phyloP scores from a whole-genome alignment of 2,888 invertebrate species.

The Stenoptilia bipunctidactyla region DNA sequence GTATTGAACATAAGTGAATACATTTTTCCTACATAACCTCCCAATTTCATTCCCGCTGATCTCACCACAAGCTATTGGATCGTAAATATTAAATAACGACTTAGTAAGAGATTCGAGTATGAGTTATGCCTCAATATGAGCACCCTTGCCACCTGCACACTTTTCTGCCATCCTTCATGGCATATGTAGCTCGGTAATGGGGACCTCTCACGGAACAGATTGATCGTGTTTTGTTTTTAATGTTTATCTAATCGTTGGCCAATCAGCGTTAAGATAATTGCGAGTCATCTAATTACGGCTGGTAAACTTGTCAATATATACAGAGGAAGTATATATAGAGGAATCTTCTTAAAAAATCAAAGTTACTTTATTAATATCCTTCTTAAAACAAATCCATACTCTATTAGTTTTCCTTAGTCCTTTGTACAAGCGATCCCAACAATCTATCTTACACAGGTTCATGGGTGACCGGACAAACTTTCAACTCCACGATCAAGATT shows the following conservation, averaged over 20 bases:
- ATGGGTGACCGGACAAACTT: slow-evolving; percentile 57
- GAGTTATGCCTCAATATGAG: slow-evolving; percentile 59
- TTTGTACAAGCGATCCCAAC: too few species aligned
- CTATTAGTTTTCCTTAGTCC: too few species aligned
- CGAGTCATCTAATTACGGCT: too few species aligned
- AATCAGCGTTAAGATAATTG: too few species aligned
- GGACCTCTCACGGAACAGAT: slow-evolving; percentile 4
- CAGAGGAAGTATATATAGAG: too few species aligned
- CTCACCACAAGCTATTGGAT: slow-evolving; percentile 1
- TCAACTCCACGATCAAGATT: slow-evolving; percentile 53
- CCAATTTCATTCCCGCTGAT: slow-evolving; percentile 2
- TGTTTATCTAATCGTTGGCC: too few species aligned
- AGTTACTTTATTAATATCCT: too few species aligned
- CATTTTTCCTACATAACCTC: slow-evolving; percentile 2
- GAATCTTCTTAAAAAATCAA: too few species aligned
- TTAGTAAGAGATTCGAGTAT: slow-evolving; percentile 24
- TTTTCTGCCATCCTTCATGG: neutral
- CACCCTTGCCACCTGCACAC: slow-evolving; percentile 35
- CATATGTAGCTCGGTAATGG: neutral
- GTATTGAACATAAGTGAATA: too few species aligned
- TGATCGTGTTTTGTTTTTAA: neutral
- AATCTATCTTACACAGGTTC: too few species aligned
- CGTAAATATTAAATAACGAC: slow-evolving; percentile 48
- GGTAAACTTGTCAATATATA: too few species aligned
- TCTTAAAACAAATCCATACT: too few species aligned